Evolutionary conservation across 2,113 vertebrate species (phyloP).

Genomic region (Ictalurus furcatus): DNA sequence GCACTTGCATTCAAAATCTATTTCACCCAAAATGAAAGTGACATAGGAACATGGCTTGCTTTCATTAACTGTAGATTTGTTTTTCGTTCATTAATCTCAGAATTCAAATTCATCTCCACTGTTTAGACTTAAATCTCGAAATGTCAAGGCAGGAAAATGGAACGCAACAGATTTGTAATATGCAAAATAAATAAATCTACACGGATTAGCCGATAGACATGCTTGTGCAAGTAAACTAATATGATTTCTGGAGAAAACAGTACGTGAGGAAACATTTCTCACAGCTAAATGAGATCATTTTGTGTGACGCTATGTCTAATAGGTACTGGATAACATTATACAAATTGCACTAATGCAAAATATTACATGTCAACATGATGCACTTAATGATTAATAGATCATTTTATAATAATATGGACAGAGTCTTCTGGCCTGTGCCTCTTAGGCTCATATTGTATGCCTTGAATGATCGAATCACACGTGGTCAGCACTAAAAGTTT

Average conservation of each 20-base stretch:
- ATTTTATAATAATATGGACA: neutral
- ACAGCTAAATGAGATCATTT: slow-evolving; percentile 6
- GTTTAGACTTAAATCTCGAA: slow-evolving; percentile 38
- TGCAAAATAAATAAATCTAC: slow-evolving; percentile 41
- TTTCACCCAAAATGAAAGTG: slow-evolving; percentile 15
- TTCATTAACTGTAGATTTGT: slow-evolving; percentile 49
- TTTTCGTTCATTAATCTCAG: slow-evolving; percentile 49
- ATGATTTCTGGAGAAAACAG: slow-evolving; percentile 17
- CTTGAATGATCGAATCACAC: neutral
- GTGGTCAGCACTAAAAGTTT: neutral
- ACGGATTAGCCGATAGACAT: slow-evolving; percentile 13
- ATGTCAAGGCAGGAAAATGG: slow-evolving; percentile 13
- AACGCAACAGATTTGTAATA: slow-evolving; percentile 43
- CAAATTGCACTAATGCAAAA: neutral
- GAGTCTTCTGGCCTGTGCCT: neutral
- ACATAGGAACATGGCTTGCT: slow-evolving; percentile 14
- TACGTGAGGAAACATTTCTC: slow-evolving; percentile 22
- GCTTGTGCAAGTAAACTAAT: slow-evolving; percentile 23
- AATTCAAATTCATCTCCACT: slow-evolving; percentile 39
- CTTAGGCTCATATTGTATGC: neutral
- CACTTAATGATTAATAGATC: slow-evolving; percentile 1
- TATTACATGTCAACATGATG: neutral
- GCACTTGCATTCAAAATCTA: slow-evolving; percentile 9
- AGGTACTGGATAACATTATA: neutral
- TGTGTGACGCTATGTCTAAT: slow-evolving; percentile 3